Percentiles rank a stretch among this genome's conserved stretches.
phyloP scores from a whole-genome alignment of 1,140 invertebrate genomes.

The Limonius californicus region DNA sequence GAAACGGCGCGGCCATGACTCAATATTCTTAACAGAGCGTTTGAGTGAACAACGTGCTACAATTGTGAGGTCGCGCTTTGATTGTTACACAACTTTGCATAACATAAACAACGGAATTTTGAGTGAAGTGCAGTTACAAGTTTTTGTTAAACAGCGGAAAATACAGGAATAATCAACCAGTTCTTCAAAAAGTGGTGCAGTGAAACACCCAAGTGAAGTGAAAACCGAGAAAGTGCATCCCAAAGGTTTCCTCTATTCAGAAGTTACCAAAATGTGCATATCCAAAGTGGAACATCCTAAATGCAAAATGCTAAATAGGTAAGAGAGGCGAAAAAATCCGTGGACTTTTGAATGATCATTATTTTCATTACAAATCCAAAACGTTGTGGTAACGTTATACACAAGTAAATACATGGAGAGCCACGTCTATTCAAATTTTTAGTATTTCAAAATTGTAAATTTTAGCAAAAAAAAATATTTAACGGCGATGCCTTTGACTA shows the following conservation, averaged over 20 bases:
- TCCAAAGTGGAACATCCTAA: conserved; percentile 12
- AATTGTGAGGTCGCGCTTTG: not conserved
- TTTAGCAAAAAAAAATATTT: no score
- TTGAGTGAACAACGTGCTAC: no score
- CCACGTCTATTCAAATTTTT: no score
- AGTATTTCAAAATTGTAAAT: no score
- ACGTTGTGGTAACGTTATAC: no score
- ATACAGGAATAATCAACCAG: no score
- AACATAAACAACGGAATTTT: not conserved
- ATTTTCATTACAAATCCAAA: no score
- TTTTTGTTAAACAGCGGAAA: no score
- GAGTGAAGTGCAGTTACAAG: not conserved
- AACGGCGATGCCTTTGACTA: no score
- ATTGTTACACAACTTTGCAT: not conserved
- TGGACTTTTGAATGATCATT: no score
- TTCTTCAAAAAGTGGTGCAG: not conserved
- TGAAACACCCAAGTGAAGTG: not conserved
- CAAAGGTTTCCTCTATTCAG: conserved; percentile 8
- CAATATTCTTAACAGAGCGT: not conserved
- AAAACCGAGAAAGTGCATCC: conserved; percentile 12
- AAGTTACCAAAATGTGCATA: conserved; percentile 20
- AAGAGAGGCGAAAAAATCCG: no score
- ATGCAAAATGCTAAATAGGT: conserved; percentile 16
- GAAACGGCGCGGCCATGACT: not conserved
- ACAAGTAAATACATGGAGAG: no score